These are phyloP conservation scores for Lordiphosa clarofinis DNA, from an alignment of 1,140 invertebrate genomes.

Conservation along the genomic window DNA sequence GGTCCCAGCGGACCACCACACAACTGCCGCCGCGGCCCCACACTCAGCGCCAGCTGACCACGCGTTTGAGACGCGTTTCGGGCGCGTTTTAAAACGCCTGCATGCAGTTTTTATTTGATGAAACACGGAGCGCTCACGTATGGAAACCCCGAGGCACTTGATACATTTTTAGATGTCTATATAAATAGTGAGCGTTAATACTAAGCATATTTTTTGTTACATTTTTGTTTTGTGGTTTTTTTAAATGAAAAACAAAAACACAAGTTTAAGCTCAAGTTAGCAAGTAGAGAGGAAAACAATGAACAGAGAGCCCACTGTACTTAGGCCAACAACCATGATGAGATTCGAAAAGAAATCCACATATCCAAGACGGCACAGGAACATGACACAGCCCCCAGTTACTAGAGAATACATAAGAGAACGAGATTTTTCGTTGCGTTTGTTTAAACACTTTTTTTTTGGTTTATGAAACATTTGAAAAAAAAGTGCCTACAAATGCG, in stretches of 20 bases:
- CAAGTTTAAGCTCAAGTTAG: constrained; percentile 35
- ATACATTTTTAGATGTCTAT: constrained; percentile 6
- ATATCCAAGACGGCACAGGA: constrained; percentile 1
- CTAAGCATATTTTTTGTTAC: constrained; percentile 5
- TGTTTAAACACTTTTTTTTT: constrained; percentile 33
- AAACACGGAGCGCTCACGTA: constrained; percentile 21
- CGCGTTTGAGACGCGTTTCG: constrained; percentile 25
- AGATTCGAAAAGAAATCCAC: constrained; percentile 9
- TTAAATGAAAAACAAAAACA: constrained; percentile 14
- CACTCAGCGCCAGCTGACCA: constrained; percentile 10
- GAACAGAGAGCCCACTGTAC: constrained; percentile 3
- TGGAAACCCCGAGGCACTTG: constrained; percentile 9
- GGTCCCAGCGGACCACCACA: constrained; percentile 1
- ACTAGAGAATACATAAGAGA: constrained; percentile 24
- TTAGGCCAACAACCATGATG: constrained; percentile 3
- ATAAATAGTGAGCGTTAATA: not conserved
- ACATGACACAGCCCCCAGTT: constrained; percentile 44
- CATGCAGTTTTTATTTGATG: constrained; percentile 35
- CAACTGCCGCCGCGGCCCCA: constrained; percentile 17
- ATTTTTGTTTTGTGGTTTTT: constrained; percentile 15
- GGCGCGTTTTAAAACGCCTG: constrained; percentile 29
- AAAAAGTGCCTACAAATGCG: constrained; percentile 59
- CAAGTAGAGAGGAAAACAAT: constrained; percentile 12
- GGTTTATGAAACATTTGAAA: constrained; percentile 58
- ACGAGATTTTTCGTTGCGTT: constrained; percentile 10